phyloP scores from a whole-genome alignment of 2,888 invertebrate species.

The Pyrochroa serraticornis region DNA sequence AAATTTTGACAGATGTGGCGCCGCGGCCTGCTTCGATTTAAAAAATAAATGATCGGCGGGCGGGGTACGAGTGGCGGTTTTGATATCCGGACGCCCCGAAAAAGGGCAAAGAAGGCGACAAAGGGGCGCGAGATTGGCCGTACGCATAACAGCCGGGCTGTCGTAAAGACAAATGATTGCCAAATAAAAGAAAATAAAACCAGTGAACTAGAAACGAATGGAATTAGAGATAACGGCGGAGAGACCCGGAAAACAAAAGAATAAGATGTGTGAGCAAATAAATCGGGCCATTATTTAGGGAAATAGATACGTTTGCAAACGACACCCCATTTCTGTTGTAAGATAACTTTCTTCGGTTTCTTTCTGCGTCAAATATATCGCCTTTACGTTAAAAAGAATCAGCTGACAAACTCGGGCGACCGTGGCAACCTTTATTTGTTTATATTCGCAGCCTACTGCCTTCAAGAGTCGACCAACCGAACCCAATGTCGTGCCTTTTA shows the following conservation, averaged over 20 bases:
- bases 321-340: conserved; percentile 27
- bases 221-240: conserved; percentile 45
- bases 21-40: too few relatives aligned
- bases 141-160: conserved; percentile 30
- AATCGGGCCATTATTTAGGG: conserved; percentile 48
- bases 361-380: conserved; percentile 22
- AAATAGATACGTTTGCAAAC: conserved; percentile 45
- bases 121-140: conserved; percentile 19
- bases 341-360: conserved; percentile 32
- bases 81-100: not conserved
- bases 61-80: not conserved
- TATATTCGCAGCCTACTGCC: conserved; percentile 18
- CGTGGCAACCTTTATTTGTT: conserved; percentile 25
- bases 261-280: conserved; percentile 45
- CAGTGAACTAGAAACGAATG: conserved; percentile 42
- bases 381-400: conserved; percentile 9
- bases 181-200: conserved; percentile 49
- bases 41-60: not conserved
- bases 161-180: conserved; percentile 47
- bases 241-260: conserved; percentile 35
- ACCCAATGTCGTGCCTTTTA: not conserved
- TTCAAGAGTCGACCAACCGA: conserved; percentile 2
- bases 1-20: too few relatives aligned
- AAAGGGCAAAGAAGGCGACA: conserved; percentile 5
- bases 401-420: conserved; percentile 13